Evolutionary conservation across 2,797 vertebrate genomes (phyloP), one percentile per base, ranked within the genome.

Genomic region (Erethizon dorsatum): DNA sequence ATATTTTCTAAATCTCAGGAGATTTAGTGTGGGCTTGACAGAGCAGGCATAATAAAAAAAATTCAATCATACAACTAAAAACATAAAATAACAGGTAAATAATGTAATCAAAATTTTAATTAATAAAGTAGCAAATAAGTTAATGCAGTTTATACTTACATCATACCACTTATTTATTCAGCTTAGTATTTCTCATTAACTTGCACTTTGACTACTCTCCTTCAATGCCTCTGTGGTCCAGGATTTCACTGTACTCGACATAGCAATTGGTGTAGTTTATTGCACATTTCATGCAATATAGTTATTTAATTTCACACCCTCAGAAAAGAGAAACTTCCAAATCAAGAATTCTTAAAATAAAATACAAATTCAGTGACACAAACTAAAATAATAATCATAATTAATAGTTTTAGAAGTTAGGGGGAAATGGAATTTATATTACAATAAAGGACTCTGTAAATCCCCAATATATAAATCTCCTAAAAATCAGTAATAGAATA

Each of bases 91-190:
- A 37, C 33, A 69, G 28, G 9, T 84, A 24, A 75, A 45, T 69
- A 59, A 89, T 61, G 59, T 22, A n/a, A 61, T 47, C 33, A 31
- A 69, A n/a, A 13, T 33, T 94, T 50, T 57, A 67, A 67, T 84
- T 45, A n/a, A n/a, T 80, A 86, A 86, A 73, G n/a, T 83, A 63
- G 18, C n/a, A 84, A 63, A 67, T 71, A 61, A 88, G 45, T 80
- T 47, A 65, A 77, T 83, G 41, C 57, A 33, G 28, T 41, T 69
- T 78, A 69, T 59, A 69, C 12, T 41, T 84, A 87, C 88, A 67
- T n/a, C 26, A 95, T 57, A 22, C 7, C 12, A 50, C 2, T 45
- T 61, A 63, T 59, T 77, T 50, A 52, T 37, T 77, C 41, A 78
- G 11, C 20, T 17, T 78, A 50, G 37, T 41, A 14, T 88, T 83